phyloP scores from a whole-genome alignment of 2,113 vertebrate genomes.

The Aviceda subcristata region DNA sequence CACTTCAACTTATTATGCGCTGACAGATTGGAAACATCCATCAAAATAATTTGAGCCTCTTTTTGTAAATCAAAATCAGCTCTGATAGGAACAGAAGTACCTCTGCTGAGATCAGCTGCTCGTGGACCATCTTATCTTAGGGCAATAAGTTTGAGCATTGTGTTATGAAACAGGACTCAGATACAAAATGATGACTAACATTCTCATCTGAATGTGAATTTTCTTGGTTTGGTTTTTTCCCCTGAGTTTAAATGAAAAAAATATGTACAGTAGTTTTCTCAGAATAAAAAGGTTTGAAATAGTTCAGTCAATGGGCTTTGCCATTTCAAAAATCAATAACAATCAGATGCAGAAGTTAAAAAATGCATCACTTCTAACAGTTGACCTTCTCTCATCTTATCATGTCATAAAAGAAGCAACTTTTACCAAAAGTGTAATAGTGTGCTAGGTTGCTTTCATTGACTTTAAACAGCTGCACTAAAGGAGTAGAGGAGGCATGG shows the following conservation, averaged over 20 bases:
- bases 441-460: not conserved
- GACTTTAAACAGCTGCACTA: not conserved
- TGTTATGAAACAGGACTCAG: not conserved
- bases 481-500: not conserved
- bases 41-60: not conserved
- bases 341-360: not conserved
- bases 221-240: not conserved
- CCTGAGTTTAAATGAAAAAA: not conserved
- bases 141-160: not conserved
- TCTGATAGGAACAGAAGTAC: not conserved
- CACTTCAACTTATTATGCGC: not conserved
- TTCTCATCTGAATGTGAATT: not conserved
- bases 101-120: not conserved
- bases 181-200: not conserved
- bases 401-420: not conserved
- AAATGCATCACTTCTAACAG: not conserved
- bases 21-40: not conserved
- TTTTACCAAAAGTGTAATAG: not conserved
- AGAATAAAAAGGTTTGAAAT: not conserved
- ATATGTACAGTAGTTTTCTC: not conserved
- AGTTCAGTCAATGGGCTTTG: not conserved
- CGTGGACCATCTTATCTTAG: not conserved
- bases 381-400: not conserved
- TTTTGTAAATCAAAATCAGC: not conserved
- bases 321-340: not conserved